Conservation (phyloP, 2,113 vertebrate species). For the Lagopus leucura region DNA sequence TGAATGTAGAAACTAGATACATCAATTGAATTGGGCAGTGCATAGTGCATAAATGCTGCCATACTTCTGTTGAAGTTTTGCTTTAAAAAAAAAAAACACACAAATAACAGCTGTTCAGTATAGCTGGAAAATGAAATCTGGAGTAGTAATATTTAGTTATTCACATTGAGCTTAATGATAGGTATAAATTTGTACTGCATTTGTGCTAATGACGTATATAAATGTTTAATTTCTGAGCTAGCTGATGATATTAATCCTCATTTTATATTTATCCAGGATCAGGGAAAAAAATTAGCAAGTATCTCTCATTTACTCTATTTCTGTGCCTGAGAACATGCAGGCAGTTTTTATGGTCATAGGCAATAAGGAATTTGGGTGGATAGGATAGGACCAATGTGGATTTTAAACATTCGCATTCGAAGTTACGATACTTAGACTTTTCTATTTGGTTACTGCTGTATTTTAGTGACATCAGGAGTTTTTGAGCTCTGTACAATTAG, state of each 20-base stretch:
- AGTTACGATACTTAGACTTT: not conserved
- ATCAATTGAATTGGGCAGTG: not conserved
- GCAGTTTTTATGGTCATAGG: not conserved
- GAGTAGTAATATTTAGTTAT: not conserved
- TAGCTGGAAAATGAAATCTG: not conserved
- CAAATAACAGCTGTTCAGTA: not conserved
- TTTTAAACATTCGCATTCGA: not conserved
- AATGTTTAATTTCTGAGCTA: not conserved
- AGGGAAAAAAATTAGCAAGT: not conserved
- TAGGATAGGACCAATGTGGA: not conserved
- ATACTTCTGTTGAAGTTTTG: not conserved
- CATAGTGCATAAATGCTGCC: conserved; percentile 63
- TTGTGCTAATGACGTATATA: not conserved
- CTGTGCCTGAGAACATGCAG: not conserved
- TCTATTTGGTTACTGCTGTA: not conserved
- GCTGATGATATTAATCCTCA: not conserved
- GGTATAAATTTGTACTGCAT: not conserved
- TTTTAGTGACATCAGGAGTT: not conserved
- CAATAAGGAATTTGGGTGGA: not conserved
- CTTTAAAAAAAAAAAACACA: not conserved
- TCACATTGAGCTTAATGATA: not conserved
- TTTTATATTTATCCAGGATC: not conserved
- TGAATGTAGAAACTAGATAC: not conserved
- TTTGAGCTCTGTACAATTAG: not conserved
- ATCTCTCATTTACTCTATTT: not conserved